Base-by-base conservation (phyloP, 1,140 invertebrate species). In the Drosophila aff. region DNA sequence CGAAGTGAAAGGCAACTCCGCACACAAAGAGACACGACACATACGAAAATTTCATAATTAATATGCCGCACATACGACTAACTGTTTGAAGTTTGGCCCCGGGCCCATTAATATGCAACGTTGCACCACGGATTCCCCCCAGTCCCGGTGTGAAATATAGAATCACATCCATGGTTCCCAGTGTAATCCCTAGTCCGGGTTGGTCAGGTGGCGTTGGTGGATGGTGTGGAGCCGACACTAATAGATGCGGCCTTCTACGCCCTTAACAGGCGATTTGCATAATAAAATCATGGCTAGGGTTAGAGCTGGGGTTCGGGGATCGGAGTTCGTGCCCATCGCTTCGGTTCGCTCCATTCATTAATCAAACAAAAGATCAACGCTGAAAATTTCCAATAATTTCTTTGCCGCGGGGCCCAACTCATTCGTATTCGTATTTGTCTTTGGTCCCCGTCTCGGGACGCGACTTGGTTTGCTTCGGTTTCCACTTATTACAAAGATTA, bases 401-500 rank as follows among this genome's bases (percentile, higher is more conserved):
- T 71, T 44, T 41, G 62, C 63, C 67, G 36, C 50, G 31, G 26
- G 69, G 66, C n/a, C 38, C 23, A 69, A 38, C 63, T 65, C 68
- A 68, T 26, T 72, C 76, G 52, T 46, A 40, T 69, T 67, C 66
- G 21, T 46, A 38, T 82, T 79, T 79, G 77, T 79, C 52, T 84
- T 65, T 65, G 79, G 43, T 18, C 67, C 41, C 36, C 26, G 50
- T 43, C 33, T 66, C 18, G 18, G 28, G 52, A 8, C 31, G 3
- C 44, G 52, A 31, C 41, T 75, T 57, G 53, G 46, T 55, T 59
- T 71, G 84, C 61, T 74, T 87, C 53, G 84, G 77, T 87, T 83
- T 87, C 85, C 85, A 87, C 76, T 87, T 87, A 81, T 89, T 81
- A 87, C 84, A 78, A 87, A 87, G 83, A 87, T 87, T 87, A 87